Conservation (phyloP, 2,888 invertebrate species). For the Horisme vitalbata region DNA sequence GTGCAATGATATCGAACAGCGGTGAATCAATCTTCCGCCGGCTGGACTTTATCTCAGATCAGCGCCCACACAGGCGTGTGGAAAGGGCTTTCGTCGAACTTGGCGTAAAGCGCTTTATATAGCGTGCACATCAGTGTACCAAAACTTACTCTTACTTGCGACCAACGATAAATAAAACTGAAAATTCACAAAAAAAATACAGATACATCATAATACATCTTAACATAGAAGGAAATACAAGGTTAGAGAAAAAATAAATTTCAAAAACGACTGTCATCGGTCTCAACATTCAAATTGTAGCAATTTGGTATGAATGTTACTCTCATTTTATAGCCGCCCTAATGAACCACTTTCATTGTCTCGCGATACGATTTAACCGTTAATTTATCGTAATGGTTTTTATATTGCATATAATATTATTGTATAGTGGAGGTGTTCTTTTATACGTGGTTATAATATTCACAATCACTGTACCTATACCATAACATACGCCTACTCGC, state of each 20-base stretch:
- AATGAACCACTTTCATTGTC: constrained; percentile 70
- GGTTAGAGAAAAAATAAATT: constrained; percentile 51
- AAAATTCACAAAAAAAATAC: too few relatives aligned
- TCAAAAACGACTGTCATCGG: constrained; percentile 51
- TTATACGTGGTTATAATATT: constrained; percentile 64
- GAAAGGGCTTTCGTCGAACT: constrained; percentile 54
- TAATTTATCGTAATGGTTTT: constrained; percentile 59
- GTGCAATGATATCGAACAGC: constrained; percentile 62
- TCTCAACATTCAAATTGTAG: constrained; percentile 50
- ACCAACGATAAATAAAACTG: too few relatives aligned
- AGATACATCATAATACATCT: constrained; percentile 52
- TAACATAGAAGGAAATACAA: constrained; percentile 66
- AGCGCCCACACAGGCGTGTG: constrained; percentile 54
- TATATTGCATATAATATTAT: constrained; percentile 51
- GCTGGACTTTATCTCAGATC: constrained; percentile 66
- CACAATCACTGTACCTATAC: constrained; percentile 66
- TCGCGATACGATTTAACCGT: constrained; percentile 62
- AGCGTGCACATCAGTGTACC: too few relatives aligned
- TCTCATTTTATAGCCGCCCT: constrained; percentile 60
- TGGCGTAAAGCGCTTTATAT: constrained; percentile 45
- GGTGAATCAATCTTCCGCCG: constrained; percentile 75
- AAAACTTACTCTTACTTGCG: too few relatives aligned
- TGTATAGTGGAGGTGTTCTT: constrained; percentile 47
- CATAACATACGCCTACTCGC: constrained; percentile 61
- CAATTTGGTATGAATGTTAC: constrained; percentile 50